A percentile compares a stretch with the other conserved stretches of the same genome.
Evolutionary conservation across 2,113 vertebrate species (phyloP).

Genomic region (Beaufortia kweichowensis): DNA sequence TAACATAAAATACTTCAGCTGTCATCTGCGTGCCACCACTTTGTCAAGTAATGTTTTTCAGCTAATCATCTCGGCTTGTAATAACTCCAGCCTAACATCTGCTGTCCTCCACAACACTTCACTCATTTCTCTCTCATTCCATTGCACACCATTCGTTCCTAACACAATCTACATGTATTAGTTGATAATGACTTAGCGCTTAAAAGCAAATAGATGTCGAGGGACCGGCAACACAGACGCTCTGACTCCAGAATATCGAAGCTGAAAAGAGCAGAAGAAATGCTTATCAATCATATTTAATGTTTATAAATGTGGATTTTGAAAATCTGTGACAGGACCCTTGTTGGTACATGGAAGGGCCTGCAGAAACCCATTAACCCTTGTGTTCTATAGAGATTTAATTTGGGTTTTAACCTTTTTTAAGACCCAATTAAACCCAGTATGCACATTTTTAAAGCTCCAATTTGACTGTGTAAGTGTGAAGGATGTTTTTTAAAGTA

Average conservation of each 20-base stretch:
- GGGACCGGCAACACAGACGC: constrained; percentile 84
- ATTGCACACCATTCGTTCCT: constrained; percentile 90
- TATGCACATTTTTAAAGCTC: no score
- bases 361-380: neutral
- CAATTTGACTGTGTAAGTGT: no score
- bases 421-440: no score
- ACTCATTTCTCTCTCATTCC: constrained; percentile 93
- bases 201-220: constrained; percentile 97
- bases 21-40: constrained; percentile 56
- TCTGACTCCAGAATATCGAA: constrained; percentile 89
- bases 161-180: constrained; percentile 96
- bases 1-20: constrained; percentile 54
- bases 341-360: constrained; percentile 27
- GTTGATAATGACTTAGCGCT: constrained; percentile 96
- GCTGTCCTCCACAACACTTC: constrained; percentile 93
- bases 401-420: no score
- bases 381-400: no score
- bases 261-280: constrained; percentile 83
- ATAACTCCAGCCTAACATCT: constrained; percentile 97
- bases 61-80: constrained; percentile 93
- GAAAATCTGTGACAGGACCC: constrained; percentile 70
- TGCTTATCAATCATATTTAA: constrained; percentile 92
- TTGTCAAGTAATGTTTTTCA: constrained; percentile 77
- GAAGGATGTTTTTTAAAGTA: no score
- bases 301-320: constrained; percentile 82